Conservation (phyloP, 2,888 invertebrate species). For the Pachliopta kotzebuea region DNA sequence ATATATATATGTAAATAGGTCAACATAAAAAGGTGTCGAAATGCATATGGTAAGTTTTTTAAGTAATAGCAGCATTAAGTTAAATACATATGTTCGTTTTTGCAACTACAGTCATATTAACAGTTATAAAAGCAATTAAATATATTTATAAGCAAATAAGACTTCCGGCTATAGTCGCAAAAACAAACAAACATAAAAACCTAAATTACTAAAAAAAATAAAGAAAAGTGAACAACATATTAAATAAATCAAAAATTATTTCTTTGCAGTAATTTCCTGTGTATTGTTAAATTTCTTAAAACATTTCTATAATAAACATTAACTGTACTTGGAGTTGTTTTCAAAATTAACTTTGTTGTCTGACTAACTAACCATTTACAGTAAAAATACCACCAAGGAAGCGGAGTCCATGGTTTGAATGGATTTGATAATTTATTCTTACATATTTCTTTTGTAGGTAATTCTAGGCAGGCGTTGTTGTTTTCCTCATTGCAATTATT, state of each 20-base stretch:
- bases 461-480: slow-evolving; percentile 38
- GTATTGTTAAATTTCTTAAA: slow-evolving; percentile 4
- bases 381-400: slow-evolving; percentile 52
- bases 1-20: too few relatives aligned
- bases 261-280: slow-evolving; percentile 1
- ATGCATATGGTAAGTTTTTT: too few relatives aligned
- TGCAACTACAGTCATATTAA: too few relatives aligned
- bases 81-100: too few relatives aligned
- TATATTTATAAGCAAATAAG: too few relatives aligned
- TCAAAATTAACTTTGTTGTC: slow-evolving; percentile 30
- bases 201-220: too few relatives aligned
- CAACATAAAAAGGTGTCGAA: too few relatives aligned
- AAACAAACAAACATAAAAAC: too few relatives aligned
- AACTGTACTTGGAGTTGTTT: slow-evolving; percentile 37
- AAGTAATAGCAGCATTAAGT: too few relatives aligned
- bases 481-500: slow-evolving; percentile 37
- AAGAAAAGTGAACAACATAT: not conserved
- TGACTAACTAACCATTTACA: slow-evolving; percentile 41
- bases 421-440: slow-evolving; percentile 36
- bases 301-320: slow-evolving; percentile 40
- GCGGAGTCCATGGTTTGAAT: slow-evolving; percentile 36
- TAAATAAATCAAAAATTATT: not conserved
- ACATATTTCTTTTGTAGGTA: slow-evolving; percentile 44
- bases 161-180: too few relatives aligned
- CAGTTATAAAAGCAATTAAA: too few relatives aligned